A percentile compares a stretch with the other conserved stretches of the same genome.
phyloP scores from a whole-genome alignment of 2,888 invertebrate genomes.

The Alcis repandata region DNA sequence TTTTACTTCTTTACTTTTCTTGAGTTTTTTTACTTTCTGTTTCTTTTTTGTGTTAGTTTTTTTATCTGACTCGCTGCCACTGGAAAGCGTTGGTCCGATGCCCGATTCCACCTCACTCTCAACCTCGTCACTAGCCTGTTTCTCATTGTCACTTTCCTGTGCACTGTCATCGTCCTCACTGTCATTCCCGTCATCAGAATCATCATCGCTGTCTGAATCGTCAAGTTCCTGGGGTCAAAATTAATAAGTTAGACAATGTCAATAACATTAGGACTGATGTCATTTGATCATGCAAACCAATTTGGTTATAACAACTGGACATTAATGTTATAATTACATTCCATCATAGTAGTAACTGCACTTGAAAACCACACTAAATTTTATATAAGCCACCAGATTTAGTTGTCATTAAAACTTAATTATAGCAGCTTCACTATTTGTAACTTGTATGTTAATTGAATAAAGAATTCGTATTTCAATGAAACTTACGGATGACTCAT shows the following conservation, averaged over 20 bases:
- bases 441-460: too few species aligned
- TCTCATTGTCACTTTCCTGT: constrained; percentile 56
- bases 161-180: constrained; percentile 60
- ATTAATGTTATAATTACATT: too few species aligned
- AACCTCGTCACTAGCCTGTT: constrained; percentile 51
- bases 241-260: too few species aligned
- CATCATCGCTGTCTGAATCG: constrained; percentile 66
- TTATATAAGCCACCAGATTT: too few species aligned
- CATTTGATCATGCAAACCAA: too few species aligned
- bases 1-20: constrained; percentile 8
- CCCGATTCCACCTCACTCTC: constrained; percentile 81
- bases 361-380: too few species aligned
- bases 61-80: constrained; percentile 57
- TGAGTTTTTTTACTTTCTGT: constrained; percentile 39
- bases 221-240: constrained; percentile 60
- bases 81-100: constrained; percentile 58
- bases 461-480: constrained; percentile 8
- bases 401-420: too few species aligned
- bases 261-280: too few species aligned
- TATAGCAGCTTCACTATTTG: too few species aligned
- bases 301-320: too few species aligned
- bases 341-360: too few species aligned
- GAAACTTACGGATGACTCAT: constrained; percentile 71
- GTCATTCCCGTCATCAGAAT: constrained; percentile 60
- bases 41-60: constrained; percentile 35